phyloP scores from a whole-genome alignment of 2,113 vertebrate species.

The Triplophysa dalaica region DNA sequence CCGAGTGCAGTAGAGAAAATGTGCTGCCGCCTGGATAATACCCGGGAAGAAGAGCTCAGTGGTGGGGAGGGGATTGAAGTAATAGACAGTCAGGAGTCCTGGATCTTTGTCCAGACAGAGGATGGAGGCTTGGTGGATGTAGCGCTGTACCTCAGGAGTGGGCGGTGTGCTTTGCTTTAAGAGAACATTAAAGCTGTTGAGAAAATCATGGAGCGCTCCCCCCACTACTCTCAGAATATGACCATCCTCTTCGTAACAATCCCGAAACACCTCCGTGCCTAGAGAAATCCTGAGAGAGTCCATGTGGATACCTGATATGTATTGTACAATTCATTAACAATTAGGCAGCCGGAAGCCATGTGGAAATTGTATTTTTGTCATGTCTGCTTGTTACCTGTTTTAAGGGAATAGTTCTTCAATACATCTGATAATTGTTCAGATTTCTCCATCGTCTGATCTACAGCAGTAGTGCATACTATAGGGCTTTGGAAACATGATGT shows the following conservation, averaged over 20 bases:
- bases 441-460: constrained; percentile 72
- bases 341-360: neutral
- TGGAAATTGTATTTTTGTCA: neutral
- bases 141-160: constrained; percentile 59
- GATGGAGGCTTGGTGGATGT: constrained; percentile 86
- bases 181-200: constrained; percentile 96
- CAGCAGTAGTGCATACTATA: constrained; percentile 62
- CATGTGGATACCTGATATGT: constrained; percentile 77
- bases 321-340: neutral
- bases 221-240: constrained; percentile 91
- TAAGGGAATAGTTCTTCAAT: constrained; percentile 78
- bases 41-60: constrained; percentile 90
- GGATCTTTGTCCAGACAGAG: constrained; percentile 94
- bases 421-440: constrained; percentile 83
- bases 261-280: constrained; percentile 91
- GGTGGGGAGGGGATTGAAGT: constrained; percentile 86
- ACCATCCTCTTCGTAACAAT: constrained; percentile 93
- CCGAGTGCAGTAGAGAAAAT: constrained; percentile 82
- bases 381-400: constrained; percentile 78
- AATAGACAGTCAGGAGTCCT: constrained; percentile 89
- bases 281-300: constrained; percentile 81
- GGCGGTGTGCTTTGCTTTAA: constrained; percentile 84
- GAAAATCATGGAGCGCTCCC: constrained; percentile 94
- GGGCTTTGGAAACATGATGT: constrained; percentile 56
- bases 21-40: constrained; percentile 90